phyloP scores from a whole-genome alignment of 2,113 vertebrate species.

The Sphyrna mokarran region DNA sequence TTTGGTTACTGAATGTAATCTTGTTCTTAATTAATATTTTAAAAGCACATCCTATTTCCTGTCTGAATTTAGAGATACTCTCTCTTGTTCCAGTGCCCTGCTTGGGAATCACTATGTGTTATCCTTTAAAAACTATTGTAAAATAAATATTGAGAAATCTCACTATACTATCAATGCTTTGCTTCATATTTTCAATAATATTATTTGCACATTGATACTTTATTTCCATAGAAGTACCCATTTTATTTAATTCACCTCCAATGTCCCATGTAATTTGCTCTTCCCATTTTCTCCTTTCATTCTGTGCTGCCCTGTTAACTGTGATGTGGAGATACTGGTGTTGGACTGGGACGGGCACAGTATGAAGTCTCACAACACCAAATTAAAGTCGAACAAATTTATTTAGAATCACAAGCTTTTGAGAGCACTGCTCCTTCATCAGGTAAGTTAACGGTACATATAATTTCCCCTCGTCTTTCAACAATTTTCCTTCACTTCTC shows the following conservation, averaged over 20 bases:
- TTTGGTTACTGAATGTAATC: background rate
- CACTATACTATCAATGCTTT: background rate
- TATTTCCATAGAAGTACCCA: background rate
- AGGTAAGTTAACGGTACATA: too few relatives aligned
- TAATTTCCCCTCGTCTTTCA: background rate
- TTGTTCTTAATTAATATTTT: background rate
- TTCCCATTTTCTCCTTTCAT: background rate
- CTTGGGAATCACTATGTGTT: background rate
- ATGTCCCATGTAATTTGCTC: background rate
- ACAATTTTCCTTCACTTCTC: background rate
- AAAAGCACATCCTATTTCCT: background rate
- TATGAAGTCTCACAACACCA: too few relatives aligned
- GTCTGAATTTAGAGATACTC: background rate
- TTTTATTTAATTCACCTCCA: background rate
- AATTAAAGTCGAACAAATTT: too few relatives aligned
- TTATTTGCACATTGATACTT: background rate
- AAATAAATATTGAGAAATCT: background rate
- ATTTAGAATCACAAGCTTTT: too few relatives aligned
- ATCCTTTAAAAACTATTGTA: background rate
- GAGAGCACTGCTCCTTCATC: too few relatives aligned
- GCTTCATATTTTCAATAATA: background rate
- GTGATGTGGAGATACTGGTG: too few relatives aligned
- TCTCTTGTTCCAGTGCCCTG: background rate
- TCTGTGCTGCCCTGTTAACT: background rate
- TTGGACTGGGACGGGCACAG: too few relatives aligned